Conservation (phyloP, 2,888 invertebrate genomes). For the Lasioglossum leucozonium region DNA sequence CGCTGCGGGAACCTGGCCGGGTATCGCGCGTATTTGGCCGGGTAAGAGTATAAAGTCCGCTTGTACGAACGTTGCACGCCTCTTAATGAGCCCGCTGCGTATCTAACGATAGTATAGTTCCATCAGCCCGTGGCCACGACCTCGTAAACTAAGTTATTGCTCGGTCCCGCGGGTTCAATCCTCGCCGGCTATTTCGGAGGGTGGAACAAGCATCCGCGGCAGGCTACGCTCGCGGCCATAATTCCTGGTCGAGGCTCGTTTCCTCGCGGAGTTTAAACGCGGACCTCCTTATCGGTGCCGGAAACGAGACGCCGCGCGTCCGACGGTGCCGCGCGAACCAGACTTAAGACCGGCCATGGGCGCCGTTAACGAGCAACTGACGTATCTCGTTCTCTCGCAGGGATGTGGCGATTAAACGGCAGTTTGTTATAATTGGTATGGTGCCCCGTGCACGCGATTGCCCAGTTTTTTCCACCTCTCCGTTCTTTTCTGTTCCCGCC, state of each 20-base stretch:
- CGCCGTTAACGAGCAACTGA: conserved; percentile 51
- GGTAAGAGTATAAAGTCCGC: conserved; percentile 19
- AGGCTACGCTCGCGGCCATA: conserved; percentile 12
- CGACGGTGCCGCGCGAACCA: conserved; percentile 7
- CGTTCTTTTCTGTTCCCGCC: background rate
- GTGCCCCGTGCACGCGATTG: conserved; percentile 5
- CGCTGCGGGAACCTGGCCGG: conserved; percentile 12
- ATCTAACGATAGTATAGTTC: conserved; percentile 24
- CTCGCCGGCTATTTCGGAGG: conserved; percentile 1
- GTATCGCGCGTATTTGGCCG: background rate
- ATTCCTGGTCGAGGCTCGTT: conserved; percentile 35
- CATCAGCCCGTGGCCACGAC: conserved; percentile 26
- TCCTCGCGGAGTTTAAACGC: conserved; percentile 36
- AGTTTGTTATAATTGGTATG: conserved; percentile 77
- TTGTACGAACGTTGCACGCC: background rate
- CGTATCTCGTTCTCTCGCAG: conserved; percentile 40
- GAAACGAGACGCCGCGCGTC: conserved; percentile 38
- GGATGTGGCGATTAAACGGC: conserved; percentile 76
- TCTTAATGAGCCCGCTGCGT: conserved; percentile 46
- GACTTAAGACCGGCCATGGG: conserved; percentile 20
- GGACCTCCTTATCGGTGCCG: conserved; percentile 43
- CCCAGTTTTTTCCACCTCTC: background rate
- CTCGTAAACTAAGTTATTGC: conserved; percentile 56
- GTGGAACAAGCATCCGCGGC: background rate
- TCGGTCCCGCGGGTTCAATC: conserved; percentile 11